Evolutionary conservation across 2,113 vertebrate species (phyloP), one percentile per base, ranked within the genome.

Genomic region (Dolichotis patagonum): DNA sequence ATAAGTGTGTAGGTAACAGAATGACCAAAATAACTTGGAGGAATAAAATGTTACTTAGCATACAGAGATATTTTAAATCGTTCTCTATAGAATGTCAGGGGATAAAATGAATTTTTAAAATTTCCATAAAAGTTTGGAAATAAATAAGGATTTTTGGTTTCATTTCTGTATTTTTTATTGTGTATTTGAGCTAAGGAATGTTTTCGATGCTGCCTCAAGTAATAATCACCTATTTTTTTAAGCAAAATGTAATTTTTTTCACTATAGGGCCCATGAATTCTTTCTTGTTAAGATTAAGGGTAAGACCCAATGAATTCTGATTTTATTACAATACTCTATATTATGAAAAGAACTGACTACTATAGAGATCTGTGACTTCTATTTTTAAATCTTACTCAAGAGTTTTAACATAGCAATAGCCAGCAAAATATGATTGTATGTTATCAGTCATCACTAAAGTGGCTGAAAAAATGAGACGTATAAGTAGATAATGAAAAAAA

Each of bases 181-280:
- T 20, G 5, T 56, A 56, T 56, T 56, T 56, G 17, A 16, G 3
- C 54, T 88, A 65, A 77, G 5, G 30, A 17, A 54, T 54, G 2
- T 22, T 90, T 97, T 54, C 69, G 20, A 84, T 92, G 30, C 69
- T 94, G 1, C 30, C 26, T 92, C 46, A 73, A 91, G 43, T 19
- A 92, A 93, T 86, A n/a, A 87, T 75, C 13, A 63, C 8, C 5
- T 32, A 91, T 95, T 96, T 82, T 93, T 35, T 91, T 65, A 94
- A 11, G 32, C 43, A 78, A 67, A 54, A 54, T 49, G 46, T 49
- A 49, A 7, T 5, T 49, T 5, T 49, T 49, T 49, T 49, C 46
- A 49, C 46, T 49, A 49, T 49, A 49, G 49, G 49, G 49, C 77
- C 30, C 28, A 63, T 85, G 35, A 85, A 85, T 58, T 93, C 35